phyloP scores from a whole-genome alignment of 1,140 invertebrate genomes.

The Andrena cerasifolii region DNA sequence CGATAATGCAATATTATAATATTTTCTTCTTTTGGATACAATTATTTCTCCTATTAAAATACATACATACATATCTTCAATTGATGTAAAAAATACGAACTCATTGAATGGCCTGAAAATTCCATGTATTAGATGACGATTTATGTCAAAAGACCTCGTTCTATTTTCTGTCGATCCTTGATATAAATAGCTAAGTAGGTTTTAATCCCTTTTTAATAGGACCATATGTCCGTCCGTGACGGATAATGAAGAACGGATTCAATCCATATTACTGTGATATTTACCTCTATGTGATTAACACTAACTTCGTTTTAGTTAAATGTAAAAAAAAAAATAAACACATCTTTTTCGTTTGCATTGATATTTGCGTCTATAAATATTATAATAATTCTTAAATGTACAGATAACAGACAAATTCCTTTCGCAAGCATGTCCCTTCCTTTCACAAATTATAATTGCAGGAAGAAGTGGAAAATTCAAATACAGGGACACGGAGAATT shows the following conservation, averaged over 20 bases:
- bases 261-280: constrained; percentile 49
- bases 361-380: no score
- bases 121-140: background rate
- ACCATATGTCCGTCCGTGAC: constrained; percentile 19
- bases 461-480: no score
- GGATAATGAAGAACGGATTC: constrained; percentile 55
- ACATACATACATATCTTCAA: background rate
- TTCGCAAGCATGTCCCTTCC: no score
- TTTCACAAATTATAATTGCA: no score
- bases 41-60: no score
- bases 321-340: background rate
- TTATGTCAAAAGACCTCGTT: constrained; percentile 17
- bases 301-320: background rate
- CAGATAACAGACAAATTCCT: no score
- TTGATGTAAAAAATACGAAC: background rate
- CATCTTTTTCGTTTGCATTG: no score
- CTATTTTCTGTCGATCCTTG: constrained; percentile 16
- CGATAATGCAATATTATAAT: no score
- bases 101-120: constrained; percentile 2
- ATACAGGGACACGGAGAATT: no score
- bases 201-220: constrained; percentile 25
- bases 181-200: no score
- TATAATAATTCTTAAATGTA: no score
- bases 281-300: constrained; percentile 4
- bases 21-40: no score